phyloP scores from a whole-genome alignment of 1,140 invertebrate species.

The Macrocentrus cingulum region DNA sequence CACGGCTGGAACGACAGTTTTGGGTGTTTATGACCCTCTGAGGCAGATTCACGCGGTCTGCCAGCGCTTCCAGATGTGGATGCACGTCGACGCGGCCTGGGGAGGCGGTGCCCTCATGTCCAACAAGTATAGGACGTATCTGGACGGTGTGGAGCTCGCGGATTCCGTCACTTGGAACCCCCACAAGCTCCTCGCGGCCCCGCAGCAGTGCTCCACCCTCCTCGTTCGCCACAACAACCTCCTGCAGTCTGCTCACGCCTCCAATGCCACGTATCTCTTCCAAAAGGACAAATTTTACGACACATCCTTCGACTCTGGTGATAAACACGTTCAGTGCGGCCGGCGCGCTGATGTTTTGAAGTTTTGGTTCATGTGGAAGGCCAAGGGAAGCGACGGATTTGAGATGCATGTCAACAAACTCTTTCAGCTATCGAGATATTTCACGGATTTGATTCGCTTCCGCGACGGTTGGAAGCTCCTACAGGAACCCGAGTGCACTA shows the following conservation, averaged over 20 bases:
- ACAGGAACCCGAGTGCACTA: slow-evolving; percentile 85
- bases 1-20: slow-evolving; percentile 82
- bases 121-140: slow-evolving; percentile 72
- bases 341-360: slow-evolving; percentile 93
- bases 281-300: slow-evolving; percentile 98
- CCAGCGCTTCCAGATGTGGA: slow-evolving; percentile 81
- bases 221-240: slow-evolving; percentile 69
- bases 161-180: slow-evolving; percentile 95
- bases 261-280: slow-evolving; percentile 87
- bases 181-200: slow-evolving; percentile 85
- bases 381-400: slow-evolving; percentile 82
- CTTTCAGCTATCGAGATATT: slow-evolving; percentile 74
- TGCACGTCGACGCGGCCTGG: slow-evolving; percentile 97
- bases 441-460: slow-evolving; percentile 68
- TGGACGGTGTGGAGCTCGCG: slow-evolving; percentile 80
- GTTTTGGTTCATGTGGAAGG: slow-evolving; percentile 98
- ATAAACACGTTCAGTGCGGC: slow-evolving; percentile 92
- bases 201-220: slow-evolving; percentile 88
- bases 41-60: slow-evolving; percentile 79
- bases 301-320: slow-evolving; percentile 85
- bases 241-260: slow-evolving; percentile 59
- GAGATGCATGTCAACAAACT: slow-evolving; percentile 78
- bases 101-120: slow-evolving; percentile 88
- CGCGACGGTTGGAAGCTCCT: slow-evolving; percentile 75
- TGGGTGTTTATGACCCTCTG: slow-evolving; percentile 90